phyloP scores from a whole-genome alignment of 2,888 invertebrate species.

The Anodontia alba region DNA sequence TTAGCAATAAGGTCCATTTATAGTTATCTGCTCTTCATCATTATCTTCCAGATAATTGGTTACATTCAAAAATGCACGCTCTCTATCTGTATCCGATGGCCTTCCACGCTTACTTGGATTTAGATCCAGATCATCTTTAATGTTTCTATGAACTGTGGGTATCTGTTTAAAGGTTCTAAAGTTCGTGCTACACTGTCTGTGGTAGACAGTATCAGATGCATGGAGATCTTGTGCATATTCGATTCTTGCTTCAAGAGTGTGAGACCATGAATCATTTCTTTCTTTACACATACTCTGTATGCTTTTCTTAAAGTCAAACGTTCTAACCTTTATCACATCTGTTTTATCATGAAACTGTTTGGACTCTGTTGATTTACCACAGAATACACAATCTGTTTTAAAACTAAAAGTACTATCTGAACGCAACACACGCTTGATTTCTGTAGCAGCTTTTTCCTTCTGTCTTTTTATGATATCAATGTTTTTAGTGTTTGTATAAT shows the following conservation, averaged over 20 bases:
- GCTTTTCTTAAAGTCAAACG: background rate
- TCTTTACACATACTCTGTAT: conserved; percentile 16
- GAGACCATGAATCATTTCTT: conserved; percentile 22
- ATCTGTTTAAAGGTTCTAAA: conserved; percentile 14
- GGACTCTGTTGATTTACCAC: conserved; percentile 16
- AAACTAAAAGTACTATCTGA: conserved; percentile 18
- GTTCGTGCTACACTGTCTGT: conserved; percentile 17
- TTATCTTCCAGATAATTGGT: background rate
- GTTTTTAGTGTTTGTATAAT: conserved; percentile 17
- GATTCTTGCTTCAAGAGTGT: conserved; percentile 12
- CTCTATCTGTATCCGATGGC: background rate
- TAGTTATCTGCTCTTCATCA: background rate
- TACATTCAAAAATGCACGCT: background rate
- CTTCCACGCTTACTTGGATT: conserved; percentile 6
- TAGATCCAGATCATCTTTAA: background rate
- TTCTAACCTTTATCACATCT: background rate
- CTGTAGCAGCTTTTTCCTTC: background rate
- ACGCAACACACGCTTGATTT: conserved; percentile 11
- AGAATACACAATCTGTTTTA: conserved; percentile 4
- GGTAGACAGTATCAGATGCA: conserved; percentile 32
- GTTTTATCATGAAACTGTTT: conserved; percentile 7
- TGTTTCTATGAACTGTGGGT: background rate
- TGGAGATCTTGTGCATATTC: conserved; percentile 17
- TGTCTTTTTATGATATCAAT: background rate
- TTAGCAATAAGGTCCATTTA: conserved; percentile 5